These are phyloP conservation scores for Bucorvus abyssinicus DNA, from an alignment of 2,797 vertebrate genomes.

Conservation along the genomic window DNA sequence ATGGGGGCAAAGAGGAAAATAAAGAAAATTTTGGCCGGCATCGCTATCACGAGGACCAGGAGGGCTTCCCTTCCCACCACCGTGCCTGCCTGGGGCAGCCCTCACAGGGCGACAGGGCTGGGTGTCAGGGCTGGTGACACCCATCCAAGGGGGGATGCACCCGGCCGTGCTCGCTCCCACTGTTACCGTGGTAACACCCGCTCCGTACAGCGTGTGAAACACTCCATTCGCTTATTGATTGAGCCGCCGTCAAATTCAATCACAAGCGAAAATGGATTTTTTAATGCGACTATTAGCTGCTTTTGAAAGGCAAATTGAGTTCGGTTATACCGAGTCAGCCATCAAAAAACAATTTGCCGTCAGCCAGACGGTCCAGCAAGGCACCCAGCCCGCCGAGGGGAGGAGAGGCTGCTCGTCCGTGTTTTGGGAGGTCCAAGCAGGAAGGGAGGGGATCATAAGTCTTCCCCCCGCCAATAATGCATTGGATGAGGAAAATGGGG, in stretches of 20 bases:
- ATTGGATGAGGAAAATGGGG: not conserved
- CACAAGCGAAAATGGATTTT: constrained; percentile 80
- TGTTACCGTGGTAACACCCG: constrained; percentile 57
- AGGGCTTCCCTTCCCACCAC: not conserved
- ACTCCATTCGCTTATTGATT: constrained; percentile 70
- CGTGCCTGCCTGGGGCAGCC: not conserved
- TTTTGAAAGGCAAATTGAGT: constrained; percentile 82
- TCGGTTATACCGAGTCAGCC: constrained; percentile 66
- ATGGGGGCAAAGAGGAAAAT: fast-evolving
- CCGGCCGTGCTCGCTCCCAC: not conserved
- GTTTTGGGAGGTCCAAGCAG: fast-evolving
- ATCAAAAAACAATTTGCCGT: constrained; percentile 73
- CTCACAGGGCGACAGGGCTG: not conserved
- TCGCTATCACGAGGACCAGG: not conserved
- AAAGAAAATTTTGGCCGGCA: fast-evolving
- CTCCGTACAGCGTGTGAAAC: not conserved
- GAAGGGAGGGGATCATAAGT: not conserved
- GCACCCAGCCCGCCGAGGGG: not conserved
- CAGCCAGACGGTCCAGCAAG: constrained; percentile 21
- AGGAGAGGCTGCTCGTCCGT: fast-evolving
- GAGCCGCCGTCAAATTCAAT: constrained; percentile 77
- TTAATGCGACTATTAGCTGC: constrained; percentile 81
- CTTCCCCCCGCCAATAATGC: fast-evolving
- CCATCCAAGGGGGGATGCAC: not conserved
- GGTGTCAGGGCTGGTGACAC: not conserved